Percentiles rank a stretch among this genome's conserved stretches.
Conservation (phyloP, 2,888 invertebrate genomes). For the Helleia helle region DNA sequence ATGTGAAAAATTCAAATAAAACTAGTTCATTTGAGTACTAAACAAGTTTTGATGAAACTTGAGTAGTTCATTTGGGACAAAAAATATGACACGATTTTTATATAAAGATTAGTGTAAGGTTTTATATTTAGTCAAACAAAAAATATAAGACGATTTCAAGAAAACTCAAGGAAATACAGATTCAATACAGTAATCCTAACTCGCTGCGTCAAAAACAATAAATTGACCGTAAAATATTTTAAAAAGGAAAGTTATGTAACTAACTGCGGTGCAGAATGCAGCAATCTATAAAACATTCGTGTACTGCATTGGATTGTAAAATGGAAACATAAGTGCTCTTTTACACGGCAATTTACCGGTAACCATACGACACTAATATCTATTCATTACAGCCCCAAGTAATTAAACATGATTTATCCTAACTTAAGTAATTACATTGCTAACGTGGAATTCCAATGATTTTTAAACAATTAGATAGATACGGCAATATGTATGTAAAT, state of each 20-base stretch:
- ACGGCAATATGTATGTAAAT: no score
- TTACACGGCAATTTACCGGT: conserved; percentile 9
- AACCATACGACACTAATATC: not conserved
- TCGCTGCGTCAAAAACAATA: conserved; percentile 12
- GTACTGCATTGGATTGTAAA: conserved; percentile 18
- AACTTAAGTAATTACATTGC: no score
- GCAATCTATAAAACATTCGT: conserved; percentile 19
- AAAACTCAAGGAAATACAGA: not conserved
- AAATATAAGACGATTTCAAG: not conserved
- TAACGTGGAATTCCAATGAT: no score
- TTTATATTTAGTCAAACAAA: no score
- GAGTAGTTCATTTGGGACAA: no score
- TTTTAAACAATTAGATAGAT: no score
- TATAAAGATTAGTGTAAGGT: no score
- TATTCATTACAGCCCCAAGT: not conserved
- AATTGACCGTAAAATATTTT: conserved; percentile 15
- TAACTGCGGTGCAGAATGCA: conserved; percentile 19
- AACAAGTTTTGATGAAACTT: no score
- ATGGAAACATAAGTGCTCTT: conserved; percentile 17
- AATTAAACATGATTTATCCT: conserved; percentile 6
- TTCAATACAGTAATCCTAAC: not conserved
- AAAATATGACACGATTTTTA: no score
- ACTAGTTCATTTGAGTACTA: no score
- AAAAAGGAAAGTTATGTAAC: conserved; percentile 18
- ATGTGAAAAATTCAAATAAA: no score